Evolutionary conservation across 2,797 vertebrate species (phyloP), one percentile per base, ranked within the genome.

Genomic region (Rhabdophis nuchalis): DNA sequence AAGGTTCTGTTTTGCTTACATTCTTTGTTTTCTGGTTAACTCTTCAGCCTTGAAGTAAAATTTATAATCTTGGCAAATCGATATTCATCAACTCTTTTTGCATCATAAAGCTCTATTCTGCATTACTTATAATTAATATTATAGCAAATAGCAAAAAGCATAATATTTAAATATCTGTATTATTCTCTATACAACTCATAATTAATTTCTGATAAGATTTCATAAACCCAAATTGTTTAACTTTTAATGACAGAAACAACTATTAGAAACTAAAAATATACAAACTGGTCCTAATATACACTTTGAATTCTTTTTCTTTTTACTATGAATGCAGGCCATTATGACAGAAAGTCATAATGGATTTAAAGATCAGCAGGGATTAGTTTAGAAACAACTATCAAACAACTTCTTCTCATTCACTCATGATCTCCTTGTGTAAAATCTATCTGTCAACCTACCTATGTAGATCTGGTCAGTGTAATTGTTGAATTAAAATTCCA

Each of bases 401-500:
- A 91, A 86, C 9, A 64, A 86, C 64, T 32, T 29, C 20, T 52
- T 13, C n/a, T 72, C 14, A 29, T 12, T 91, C 16, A 29, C 10
- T 36, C 36, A 92, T 25, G 27, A 46, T 12, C 4, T 90, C 9
- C 0, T 2, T 6, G 58, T 12, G 0, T 20, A 89, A 58, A 36
- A 89, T 61, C 27, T 32, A 56, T 10, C 52, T 86, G 32, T 16
- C 87, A 90, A 88, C 60, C 29, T 25, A 27, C 61, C 32, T 64
- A 0, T 85, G 6, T 27, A 89, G 54, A 61, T 82, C 54, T 0
- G 11, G 32, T 77, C 27, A 5, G 68, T 8, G 50, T 20, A 60
- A 50, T 12, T 90, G 93, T 50, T 82, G 1, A 72, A 91, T 90
- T 93, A 27, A 32, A 85, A 90, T 93, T 91, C 60, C 50, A 56